Percentiles rank a stretch among this genome's conserved stretches.
Conservation (phyloP, 2,797 vertebrate genomes). For the Sebastes nivosus region DNA sequence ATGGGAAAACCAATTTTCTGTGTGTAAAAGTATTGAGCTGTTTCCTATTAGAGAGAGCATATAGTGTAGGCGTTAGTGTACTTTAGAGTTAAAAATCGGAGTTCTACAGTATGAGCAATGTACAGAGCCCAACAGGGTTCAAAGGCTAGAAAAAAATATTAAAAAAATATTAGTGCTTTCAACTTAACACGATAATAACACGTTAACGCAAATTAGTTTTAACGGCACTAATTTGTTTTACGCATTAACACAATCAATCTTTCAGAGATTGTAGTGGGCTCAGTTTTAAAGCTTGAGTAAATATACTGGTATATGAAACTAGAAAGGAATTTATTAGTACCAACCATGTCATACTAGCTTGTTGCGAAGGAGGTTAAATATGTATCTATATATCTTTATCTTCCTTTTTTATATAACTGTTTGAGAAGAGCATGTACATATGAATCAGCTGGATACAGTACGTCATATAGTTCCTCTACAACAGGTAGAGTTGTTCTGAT, state of each 20-base stretch:
- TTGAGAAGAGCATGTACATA: background rate
- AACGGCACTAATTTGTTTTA: too few relatives aligned
- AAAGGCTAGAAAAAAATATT: too few relatives aligned
- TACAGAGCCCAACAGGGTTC: background rate
- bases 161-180: too few relatives aligned
- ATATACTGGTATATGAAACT: too few relatives aligned
- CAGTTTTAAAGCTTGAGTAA: too few relatives aligned
- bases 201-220: too few relatives aligned
- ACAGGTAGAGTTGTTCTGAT: background rate
- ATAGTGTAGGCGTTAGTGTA: background rate
- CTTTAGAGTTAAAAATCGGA: background rate
- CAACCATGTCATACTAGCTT: too few relatives aligned
- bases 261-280: too few relatives aligned
- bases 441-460: background rate
- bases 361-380: too few relatives aligned
- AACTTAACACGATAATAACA: too few relatives aligned
- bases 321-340: too few relatives aligned
- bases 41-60: background rate
- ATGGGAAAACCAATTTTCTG: background rate
- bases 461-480: background rate
- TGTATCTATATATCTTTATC: background rate
- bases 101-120: background rate
- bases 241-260: too few relatives aligned
- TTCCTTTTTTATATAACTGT: background rate
- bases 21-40: background rate